These are phyloP conservation scores for Cyclura pinguis DNA, from an alignment of 2,797 vertebrate species.

Conservation along the genomic window DNA sequence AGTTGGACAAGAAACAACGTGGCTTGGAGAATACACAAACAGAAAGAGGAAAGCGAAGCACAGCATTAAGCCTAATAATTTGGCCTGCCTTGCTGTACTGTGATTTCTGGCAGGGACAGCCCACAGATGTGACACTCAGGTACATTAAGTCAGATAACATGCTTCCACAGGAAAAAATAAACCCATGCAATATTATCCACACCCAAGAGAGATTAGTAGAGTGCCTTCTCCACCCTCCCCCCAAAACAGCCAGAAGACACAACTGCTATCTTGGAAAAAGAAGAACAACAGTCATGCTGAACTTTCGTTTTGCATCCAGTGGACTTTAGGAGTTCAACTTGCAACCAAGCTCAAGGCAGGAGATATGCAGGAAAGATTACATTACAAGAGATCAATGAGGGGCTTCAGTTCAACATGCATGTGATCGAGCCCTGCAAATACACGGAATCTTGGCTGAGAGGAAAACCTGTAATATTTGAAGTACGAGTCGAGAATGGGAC, in stretches of 20 bases:
- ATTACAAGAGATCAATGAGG: conserved; percentile 24
- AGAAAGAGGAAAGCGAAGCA: conserved; percentile 82
- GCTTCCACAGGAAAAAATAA: conserved; percentile 78
- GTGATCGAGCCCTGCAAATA: conserved; percentile 40
- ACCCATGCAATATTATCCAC: conserved; percentile 80
- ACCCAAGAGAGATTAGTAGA: conserved; percentile 67
- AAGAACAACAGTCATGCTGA: neutral
- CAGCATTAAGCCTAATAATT: conserved; percentile 82
- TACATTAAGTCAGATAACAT: conserved; percentile 87
- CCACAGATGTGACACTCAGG: conserved; percentile 97
- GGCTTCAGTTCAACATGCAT: conserved; percentile 59
- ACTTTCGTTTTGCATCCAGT: conserved; percentile 33
- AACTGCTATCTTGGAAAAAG: neutral
- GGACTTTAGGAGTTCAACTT: neutral
- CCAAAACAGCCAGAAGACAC: neutral
- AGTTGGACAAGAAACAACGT: conserved; percentile 71
- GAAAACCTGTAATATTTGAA: neutral
- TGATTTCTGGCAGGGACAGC: conserved; percentile 80
- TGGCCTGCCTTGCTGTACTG: conserved; percentile 76
- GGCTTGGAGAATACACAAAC: conserved; percentile 67
- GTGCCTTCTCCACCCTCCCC: conserved; percentile 32
- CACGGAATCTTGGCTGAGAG: conserved; percentile 28
- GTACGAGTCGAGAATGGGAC: neutral
- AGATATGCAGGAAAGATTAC: conserved; percentile 53
- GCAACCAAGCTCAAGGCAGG: conserved; percentile 41